A percentile compares a stretch with the other conserved stretches of the same genome.
Conservation (phyloP, 2,797 vertebrate genomes). For the Syndactyla subalaris region DNA sequence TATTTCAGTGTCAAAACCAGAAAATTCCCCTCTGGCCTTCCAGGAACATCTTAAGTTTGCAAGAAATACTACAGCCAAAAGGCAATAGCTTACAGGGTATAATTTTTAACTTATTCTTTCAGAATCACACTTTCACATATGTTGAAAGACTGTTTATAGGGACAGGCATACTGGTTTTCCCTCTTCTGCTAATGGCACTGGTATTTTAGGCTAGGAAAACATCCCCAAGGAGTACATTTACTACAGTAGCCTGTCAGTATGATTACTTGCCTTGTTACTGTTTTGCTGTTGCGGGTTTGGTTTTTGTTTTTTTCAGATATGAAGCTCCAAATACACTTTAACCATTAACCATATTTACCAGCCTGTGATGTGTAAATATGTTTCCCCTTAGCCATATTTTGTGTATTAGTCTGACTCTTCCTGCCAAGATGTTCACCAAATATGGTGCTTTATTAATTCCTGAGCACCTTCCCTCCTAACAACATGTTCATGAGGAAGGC, state of each 20-base stretch:
- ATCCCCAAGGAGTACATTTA: background rate
- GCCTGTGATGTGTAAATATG: conserved; percentile 23
- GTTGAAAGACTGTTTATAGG: background rate
- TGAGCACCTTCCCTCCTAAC: conserved; percentile 15
- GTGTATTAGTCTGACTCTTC: conserved; percentile 33
- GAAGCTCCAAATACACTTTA: conserved; percentile 12
- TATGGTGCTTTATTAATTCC: background rate
- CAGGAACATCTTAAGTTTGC: background rate
- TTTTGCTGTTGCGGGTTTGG: background rate
- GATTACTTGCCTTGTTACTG: background rate
- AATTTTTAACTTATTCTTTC: background rate
- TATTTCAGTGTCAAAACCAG: background rate
- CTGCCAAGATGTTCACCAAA: conserved; percentile 59
- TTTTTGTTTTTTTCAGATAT: background rate
- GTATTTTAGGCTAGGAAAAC: background rate
- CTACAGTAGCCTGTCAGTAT: background rate
- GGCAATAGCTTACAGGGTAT: background rate
- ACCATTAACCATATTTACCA: conserved; percentile 36
- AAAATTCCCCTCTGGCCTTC: background rate
- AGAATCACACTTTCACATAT: background rate
- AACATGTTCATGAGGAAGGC: background rate
- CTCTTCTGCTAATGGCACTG: background rate
- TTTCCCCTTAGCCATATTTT: conserved; percentile 52
- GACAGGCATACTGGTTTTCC: background rate
- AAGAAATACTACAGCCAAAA: conserved; percentile 21